Evolutionary conservation across 35 echinoderm and acorn worm genomes (phyloP).

Genomic region (Ophioderma brevispina): DNA sequence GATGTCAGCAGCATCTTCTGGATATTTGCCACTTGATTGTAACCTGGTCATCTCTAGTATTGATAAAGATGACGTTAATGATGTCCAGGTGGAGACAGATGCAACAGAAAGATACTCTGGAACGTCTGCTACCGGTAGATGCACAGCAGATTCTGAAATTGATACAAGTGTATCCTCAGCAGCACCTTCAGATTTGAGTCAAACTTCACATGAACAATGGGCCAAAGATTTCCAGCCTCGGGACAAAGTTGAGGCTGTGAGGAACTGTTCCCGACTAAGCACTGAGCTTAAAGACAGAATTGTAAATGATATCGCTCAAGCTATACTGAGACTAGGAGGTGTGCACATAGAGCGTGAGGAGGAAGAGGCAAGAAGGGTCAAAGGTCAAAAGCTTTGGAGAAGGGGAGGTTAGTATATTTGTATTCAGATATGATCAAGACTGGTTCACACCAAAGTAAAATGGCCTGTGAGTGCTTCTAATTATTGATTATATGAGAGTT

Average conservation of each 20-base stretch:
- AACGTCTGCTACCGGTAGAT: neutral
- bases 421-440: too few relatives aligned
- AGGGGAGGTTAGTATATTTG: slow-evolving; percentile 71
- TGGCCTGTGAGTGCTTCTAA: too few relatives aligned
- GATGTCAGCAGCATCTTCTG: neutral
- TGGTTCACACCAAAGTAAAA: too few relatives aligned
- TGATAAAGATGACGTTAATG: neutral
- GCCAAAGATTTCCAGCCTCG: slow-evolving; percentile 71
- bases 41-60: neutral
- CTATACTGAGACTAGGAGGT: slow-evolving; percentile 34
- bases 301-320: slow-evolving; percentile 46
- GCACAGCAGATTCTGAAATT: neutral
- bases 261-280: slow-evolving; percentile 72
- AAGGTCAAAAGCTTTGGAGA: slow-evolving; percentile 64
- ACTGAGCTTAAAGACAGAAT: slow-evolving; percentile 60
- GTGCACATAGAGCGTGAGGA: neutral
- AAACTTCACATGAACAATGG: neutral
- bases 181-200: neutral
- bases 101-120: neutral
- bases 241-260: slow-evolving; percentile 57
- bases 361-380: neutral
- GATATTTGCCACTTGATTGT: neutral
- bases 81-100: neutral
- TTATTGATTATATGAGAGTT: too few relatives aligned
- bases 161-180: neutral